Evolutionary conservation across 2,888 invertebrate species (phyloP), one percentile per base, ranked within the genome.

Genomic region (Andrena haemorrhoa): DNA sequence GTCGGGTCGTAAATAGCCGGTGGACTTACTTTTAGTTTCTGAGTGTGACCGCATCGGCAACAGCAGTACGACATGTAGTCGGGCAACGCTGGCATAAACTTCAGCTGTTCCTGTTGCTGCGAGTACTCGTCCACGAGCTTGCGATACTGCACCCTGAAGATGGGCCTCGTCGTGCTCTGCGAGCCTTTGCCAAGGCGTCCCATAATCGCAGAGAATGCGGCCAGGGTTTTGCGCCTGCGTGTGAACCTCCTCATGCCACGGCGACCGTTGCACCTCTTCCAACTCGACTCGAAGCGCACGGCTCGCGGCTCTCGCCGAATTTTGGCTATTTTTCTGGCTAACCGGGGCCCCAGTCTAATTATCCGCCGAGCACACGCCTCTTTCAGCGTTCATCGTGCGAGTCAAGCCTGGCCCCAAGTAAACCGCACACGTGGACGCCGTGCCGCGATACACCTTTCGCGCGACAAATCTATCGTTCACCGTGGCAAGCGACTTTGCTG

Each of bases 11-110:
- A 8, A 26, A 12, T 31, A 8, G 12, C 10, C 16, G 7, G 16
- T 53, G 26, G 53, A 92, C 93, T 94, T 94, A 95, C 95, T 95
- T 95, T 94, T 84, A 95, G 91, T 91, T 95, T 95, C 91, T 95
- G 95, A 90, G 94, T 95, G 92, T 95, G 95, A 79, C 95, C 95
- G 89, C 95, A 95, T 89, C 95, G 95, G 90, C 95, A 95, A 92
- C 95, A 95, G 89, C 95, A 95, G 91, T 95, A 95, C 75, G 95
- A 95, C 91, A 95, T 93, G 91, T 95, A 95, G 89, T 95, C 95
- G 86, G 95, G 95, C 79, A 95, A 90, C 35, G 94, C 94, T 56
- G 95, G 95, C 93, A 94, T 94, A 88, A 95, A 94, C 91, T 94
- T 94, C 68, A 94, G 89, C 65, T 93, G 92, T 77, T 94, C 94